Evolutionary conservation across 2,797 vertebrate species (phyloP), one percentile per base, ranked within the genome.

Genomic region (Parambassis ranga): DNA sequence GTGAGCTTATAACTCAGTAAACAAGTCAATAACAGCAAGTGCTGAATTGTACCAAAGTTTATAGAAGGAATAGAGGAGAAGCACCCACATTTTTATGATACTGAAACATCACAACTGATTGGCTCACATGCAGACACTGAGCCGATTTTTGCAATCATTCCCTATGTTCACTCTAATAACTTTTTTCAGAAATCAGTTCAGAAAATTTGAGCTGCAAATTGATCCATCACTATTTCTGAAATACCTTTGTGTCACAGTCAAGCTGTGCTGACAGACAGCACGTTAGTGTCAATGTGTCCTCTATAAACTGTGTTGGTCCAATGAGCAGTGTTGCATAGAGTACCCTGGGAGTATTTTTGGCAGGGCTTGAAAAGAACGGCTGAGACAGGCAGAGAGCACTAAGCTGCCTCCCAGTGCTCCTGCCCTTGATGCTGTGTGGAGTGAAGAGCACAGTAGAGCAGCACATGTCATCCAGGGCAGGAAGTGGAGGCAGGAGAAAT

Each of bases 341-440:
- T 50, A 57, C 47, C 65, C 39, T 49, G 81, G 68, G 77, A 85
- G 57, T 20, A 22, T 64, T 71, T n/a, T 76, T 87, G 82, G 85
- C 81, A 72, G 61, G 16, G 47, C 67, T 75, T 89, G 42, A 87
- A 85, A 79, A 81, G 84, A 81, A 61, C 22, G 60, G 68, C 51
- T 58, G 51, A 87, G 79, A 80, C 78, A 75, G 69, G 60, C 47
- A 6, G 68, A 71, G 62, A 64, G 58, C 65, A 52, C 70, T 78
- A 76, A 77, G 79, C 80, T 71, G 79, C 76, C 66, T 84, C 74
- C 69, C 63, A 57, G 55, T 26, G 77, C 70, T 79, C 33, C 66
- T 84, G 79, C 71, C 83, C 78, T 85, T 83, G 65, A 82, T 83
- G 77, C 76, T 65, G 71, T 48, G 36, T 63, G 70, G 63, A 79